These are phyloP conservation scores for Drosophila hamatofila DNA, from an alignment of 2,888 invertebrate species.

Conservation along the genomic window DNA sequence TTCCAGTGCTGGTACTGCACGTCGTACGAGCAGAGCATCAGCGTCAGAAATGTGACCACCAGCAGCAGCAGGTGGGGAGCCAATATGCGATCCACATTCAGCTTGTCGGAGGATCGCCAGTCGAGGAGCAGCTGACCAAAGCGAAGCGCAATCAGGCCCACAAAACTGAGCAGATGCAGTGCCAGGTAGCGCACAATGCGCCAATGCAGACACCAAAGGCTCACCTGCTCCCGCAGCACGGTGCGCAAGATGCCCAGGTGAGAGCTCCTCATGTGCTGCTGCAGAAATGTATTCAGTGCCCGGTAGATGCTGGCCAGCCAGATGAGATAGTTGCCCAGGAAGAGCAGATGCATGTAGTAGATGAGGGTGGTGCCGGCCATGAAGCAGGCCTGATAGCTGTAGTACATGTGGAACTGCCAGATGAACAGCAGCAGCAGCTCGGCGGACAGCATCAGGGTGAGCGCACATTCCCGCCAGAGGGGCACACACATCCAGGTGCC, in stretches of 20 bases:
- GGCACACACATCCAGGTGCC: conserved; percentile 57
- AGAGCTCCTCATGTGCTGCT: conserved; percentile 42
- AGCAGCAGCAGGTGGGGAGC: conserved; percentile 36
- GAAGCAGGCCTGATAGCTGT: conserved; percentile 51
- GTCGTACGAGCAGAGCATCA: conserved; percentile 38
- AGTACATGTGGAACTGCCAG: conserved; percentile 60
- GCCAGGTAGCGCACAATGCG: conserved; percentile 48
- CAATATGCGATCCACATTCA: conserved; percentile 36
- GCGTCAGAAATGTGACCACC: conserved; percentile 18
- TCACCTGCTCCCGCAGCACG: conserved; percentile 38
- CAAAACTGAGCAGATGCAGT: conserved; percentile 48
- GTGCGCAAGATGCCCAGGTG: conserved; percentile 28
- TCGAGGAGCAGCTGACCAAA: neutral
- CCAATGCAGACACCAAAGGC: conserved; percentile 36
- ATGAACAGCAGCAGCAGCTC: conserved; percentile 37
- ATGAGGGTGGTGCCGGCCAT: conserved; percentile 40
- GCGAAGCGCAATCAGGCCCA: conserved; percentile 25
- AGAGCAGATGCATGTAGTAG: conserved; percentile 52
- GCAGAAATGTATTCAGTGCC: conserved; percentile 47
- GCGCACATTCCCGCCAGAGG: conserved; percentile 39
- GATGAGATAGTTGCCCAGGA: conserved; percentile 58
- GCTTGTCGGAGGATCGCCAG: neutral
- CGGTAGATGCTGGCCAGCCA: conserved; percentile 62
- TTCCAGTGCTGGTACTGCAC: conserved; percentile 40
- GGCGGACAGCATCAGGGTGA: conserved; percentile 40